Conservation (phyloP, 2,797 vertebrate species). For the Acropternis orthonyx region DNA sequence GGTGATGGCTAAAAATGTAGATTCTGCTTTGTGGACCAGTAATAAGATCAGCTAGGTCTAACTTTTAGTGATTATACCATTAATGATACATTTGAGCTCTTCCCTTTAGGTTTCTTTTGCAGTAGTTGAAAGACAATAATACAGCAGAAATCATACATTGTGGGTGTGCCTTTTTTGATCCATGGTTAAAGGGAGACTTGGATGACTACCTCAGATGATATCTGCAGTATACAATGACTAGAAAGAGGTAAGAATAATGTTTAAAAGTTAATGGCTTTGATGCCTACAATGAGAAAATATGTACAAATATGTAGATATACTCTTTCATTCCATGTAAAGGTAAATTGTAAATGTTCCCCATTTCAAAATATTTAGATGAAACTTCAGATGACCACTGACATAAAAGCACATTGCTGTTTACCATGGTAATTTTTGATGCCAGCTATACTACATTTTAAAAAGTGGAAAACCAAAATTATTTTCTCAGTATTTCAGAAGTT, state of each 20-base stretch:
- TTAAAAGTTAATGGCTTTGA: background rate
- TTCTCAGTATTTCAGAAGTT: background rate
- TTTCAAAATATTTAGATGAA: background rate
- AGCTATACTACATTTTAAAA: background rate
- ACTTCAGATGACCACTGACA: background rate
- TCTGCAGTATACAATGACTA: background rate
- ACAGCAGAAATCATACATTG: background rate
- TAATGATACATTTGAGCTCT: fast-evolving
- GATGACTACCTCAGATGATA: background rate
- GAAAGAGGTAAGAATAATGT: background rate
- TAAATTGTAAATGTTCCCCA: background rate
- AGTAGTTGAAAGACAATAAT: background rate
- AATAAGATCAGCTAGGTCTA: background rate
- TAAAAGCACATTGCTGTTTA: background rate
- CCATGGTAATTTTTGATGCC: background rate
- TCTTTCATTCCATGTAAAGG: background rate
- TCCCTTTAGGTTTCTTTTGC: background rate
- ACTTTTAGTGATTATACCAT: background rate
- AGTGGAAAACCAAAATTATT: background rate
- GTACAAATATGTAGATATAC: background rate
- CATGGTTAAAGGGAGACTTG: background rate
- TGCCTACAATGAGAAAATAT: background rate
- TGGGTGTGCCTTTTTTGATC: background rate
- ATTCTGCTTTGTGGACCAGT: background rate
- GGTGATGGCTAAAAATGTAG: background rate